Evolutionary conservation across 2,888 invertebrate species (phyloP), one percentile per base, ranked within the genome.

Genomic region (Pandemis heparana): DNA sequence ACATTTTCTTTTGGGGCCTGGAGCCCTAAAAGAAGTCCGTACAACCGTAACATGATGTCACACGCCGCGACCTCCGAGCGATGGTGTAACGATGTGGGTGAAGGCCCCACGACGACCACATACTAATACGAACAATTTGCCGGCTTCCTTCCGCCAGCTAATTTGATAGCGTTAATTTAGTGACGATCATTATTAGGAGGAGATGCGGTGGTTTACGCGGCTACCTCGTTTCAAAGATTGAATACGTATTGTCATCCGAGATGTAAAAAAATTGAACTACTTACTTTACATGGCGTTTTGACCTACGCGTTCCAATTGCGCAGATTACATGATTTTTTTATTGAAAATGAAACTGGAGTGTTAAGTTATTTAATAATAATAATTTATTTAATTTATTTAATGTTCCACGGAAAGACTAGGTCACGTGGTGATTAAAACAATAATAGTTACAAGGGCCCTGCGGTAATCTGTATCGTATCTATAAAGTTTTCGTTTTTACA

Each of bases 11-110:
- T 48, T 5, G 48, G n/a, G 14, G 6, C 48, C 48, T n/a, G 48
- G 5, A 9, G 8, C 9, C 9, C 51, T 16, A 16, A 53, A 53
- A 56, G 56, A 60, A 38, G n/a, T 14, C 23, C 12, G 41, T 12
- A 23, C 32, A 51, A 51, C 51, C 32, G 38, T 65, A 63, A 16
- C 32, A 38, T 73, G 73, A 73, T 73, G 73, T 73, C 73, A 73
- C 73, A 62, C 62, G 41, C 69, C 62, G 41, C 69, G 60, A 32
- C 74, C 74, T 74, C 67, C 60, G 64, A 4, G 16, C 69, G 65
- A 74, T 74, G 74, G 74, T 65, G 65, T 61, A 53, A 60, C 70
- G 18, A 74, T 70, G 65, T 74, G 53, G 74, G 74, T 74, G 74
- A 74, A 74, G 74, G 74, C 14, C 41, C 48, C 16, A 74, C 74